Evolutionary conservation across 2,888 invertebrate species (phyloP), one percentile per base, ranked within the genome.

Genomic region (Agrochola lota): DNA sequence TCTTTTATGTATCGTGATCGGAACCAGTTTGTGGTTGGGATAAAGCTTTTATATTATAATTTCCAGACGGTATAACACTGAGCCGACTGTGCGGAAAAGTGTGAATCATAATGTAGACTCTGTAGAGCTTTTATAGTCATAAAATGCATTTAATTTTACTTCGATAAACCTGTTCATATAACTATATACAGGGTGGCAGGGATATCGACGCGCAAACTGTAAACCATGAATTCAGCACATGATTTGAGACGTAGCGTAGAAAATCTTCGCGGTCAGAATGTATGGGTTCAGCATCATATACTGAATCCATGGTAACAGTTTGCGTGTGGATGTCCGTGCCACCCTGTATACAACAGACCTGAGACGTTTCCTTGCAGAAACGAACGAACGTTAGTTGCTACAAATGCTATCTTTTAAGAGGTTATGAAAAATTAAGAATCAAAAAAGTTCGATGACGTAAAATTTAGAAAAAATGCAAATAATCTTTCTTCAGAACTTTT

Each of bases 1-100:
- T 84, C 8, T 78, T 85, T 79, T 64, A 79, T 74, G 30, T 57
- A 66, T 76, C 68, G 64, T 74, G 62, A 63, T 71, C 49, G 3
- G 15, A 86, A 86, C 83, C 59, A 59, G 86, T 79, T 86, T 71
- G 30, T 67, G 59, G 52, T 71, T 63, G 49, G n/a, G 55, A 62
- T 69, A 74, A 62, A 74, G 64, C 46, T 20, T 80, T 79, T 74
- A 55, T 52, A 71, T 79, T 64, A 11, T 84, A n/a, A 74, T 84
- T 64, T 71, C 5, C 17, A 66, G 68, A 40, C 35, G 26, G 15
- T 59, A 43, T 35, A 49, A 40, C 23, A 71, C 40, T 59, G 12
- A 60, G 35, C 20, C 17, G 12, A 62, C 11, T n/a, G 35, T 46
- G 30, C 15, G 49, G 40, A 76, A 78, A 84, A 72, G 40, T 62